Conservation (phyloP, 1,140 invertebrate species). For the Brachionus asplanchnoidis region DNA sequence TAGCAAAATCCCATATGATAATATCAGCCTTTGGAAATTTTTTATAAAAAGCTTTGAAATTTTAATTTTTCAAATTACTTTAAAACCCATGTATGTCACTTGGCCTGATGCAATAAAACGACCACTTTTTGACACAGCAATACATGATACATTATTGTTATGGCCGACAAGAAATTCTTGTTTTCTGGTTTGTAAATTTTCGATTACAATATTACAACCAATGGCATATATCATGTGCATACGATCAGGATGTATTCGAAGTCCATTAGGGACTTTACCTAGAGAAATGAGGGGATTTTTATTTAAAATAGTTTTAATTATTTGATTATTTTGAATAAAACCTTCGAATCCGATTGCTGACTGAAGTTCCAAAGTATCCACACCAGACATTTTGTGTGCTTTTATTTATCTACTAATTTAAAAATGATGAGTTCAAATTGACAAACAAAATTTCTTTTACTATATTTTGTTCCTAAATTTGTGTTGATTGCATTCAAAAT, state of each 20-base stretch:
- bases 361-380: conserved; percentile 32
- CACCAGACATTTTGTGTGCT: neutral
- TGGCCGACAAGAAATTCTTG: conserved; percentile 76
- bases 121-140: conserved; percentile 72
- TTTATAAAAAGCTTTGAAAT: neutral
- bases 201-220: conserved; percentile 75
- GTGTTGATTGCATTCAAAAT: conserved; percentile 35
- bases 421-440: neutral
- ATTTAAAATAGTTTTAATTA: neutral
- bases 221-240: conserved; percentile 73
- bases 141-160: conserved; percentile 72
- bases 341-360: conserved; percentile 42
- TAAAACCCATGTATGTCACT: conserved; percentile 81
- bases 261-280: conserved; percentile 54
- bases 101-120: conserved; percentile 79
- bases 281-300: neutral
- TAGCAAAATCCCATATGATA: conserved; percentile 76
- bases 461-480: conserved; percentile 4
- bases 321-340: neutral
- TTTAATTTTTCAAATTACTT: conserved; percentile 59
- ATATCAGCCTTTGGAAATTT: conserved; percentile 64
- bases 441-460: neutral
- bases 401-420: neutral
- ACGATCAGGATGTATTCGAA: conserved; percentile 72
- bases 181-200: conserved; percentile 67